phyloP scores from a whole-genome alignment of 2,113 vertebrate species.

The Vidua chalybeata region DNA sequence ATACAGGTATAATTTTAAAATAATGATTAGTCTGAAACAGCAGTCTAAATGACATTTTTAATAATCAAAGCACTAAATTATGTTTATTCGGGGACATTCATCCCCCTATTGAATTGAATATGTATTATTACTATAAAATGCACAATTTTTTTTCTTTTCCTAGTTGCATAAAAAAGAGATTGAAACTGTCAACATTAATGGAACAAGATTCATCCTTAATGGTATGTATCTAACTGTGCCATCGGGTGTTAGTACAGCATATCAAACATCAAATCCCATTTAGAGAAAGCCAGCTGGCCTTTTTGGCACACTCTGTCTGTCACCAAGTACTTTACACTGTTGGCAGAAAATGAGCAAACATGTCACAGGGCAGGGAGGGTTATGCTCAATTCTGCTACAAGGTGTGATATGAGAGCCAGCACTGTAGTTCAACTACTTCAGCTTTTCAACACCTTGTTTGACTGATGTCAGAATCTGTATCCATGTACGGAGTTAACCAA shows the following conservation, averaged over 20 bases:
- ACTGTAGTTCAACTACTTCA: background rate
- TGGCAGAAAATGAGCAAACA: background rate
- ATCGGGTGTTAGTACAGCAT: background rate
- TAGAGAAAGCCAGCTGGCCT: background rate
- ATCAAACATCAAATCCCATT: background rate
- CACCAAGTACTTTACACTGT: background rate
- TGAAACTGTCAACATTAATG: conserved; percentile 88
- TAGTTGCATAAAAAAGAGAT: conserved; percentile 86
- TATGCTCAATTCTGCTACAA: background rate
- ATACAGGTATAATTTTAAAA: background rate
- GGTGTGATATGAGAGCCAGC: background rate
- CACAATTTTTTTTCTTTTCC: conserved; percentile 13
- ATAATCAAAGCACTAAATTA: background rate
- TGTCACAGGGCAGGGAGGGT: fast-evolving
- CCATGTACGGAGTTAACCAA: background rate
- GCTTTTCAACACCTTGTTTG: background rate
- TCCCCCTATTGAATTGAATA: background rate
- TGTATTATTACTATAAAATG: background rate
- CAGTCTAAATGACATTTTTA: background rate
- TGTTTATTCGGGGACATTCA: background rate
- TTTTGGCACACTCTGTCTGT: background rate
- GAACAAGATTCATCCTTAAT: conserved; percentile 87
- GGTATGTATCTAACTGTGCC: conserved; percentile 72
- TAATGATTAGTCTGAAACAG: background rate
- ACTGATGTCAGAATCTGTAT: background rate